Evolutionary conservation across 2,797 vertebrate genomes (phyloP), one percentile per base, ranked within the genome.

Genomic region (Gallinago nigripennis): DNA sequence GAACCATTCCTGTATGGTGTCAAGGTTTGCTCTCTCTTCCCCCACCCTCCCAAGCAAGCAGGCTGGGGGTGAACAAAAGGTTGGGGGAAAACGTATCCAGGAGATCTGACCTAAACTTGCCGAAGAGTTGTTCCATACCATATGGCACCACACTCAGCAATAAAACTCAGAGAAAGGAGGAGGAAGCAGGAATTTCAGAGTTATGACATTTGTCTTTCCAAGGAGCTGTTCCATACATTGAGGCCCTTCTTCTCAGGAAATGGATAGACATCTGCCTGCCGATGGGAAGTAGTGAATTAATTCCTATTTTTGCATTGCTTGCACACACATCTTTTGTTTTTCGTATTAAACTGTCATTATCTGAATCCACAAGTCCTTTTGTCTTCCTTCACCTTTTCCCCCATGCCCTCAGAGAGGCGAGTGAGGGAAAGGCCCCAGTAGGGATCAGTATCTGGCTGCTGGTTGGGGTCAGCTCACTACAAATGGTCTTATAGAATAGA

Each of bases 341-440:
- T 46, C 43, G 19, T 64, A 41, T 54, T 57, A 60, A 88, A 45
- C 10, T 39, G 10, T 50, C 21, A 18, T 58, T 80, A 46, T 33
- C 20, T 71, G 0, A 0, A 54, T 50, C 39, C 9, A 33, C 7
- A 60, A 82, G 19, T 28, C 19, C 11, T 71, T 71, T 76, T 33
- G 14, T 13, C 8, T 66, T 73, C 46, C 33, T 53, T 75, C 23
- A 27, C 8, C 23, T 71, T 61, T 3, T 15, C 2, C 7, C 9
- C 4, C 5, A 23, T 17, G 0, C 3, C 8, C n/a, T 73, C 46
- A 27, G 51, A 77, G 58, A 82, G 3, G 3, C 6, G 8, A 69
- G 13, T 25, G 51, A 54, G 3, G 5, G 18, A 72, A 85, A 65
- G 12, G 5, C 12, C 51, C 17, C 51, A 28, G 27, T 16, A 53